phyloP scores from a whole-genome alignment of 2,888 invertebrate species.

The Drosophila anomalipes region DNA sequence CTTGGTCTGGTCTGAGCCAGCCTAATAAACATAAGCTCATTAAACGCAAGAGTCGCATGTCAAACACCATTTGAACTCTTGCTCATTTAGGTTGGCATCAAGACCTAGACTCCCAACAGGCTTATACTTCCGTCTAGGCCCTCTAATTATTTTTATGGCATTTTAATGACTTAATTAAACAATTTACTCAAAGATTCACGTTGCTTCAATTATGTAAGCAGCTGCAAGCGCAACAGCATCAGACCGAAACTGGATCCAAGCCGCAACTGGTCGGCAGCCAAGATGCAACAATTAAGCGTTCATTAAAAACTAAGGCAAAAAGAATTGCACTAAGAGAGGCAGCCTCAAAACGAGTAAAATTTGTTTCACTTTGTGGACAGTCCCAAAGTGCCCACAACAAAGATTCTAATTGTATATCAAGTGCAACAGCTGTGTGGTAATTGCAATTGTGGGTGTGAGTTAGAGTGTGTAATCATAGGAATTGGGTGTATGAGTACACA shows the following conservation, averaged over 20 bases:
- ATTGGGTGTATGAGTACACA: background rate
- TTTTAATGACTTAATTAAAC: conserved; percentile 80
- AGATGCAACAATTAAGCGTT: conserved; percentile 79
- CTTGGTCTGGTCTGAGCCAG: conserved; percentile 28
- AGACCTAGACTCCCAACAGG: conserved; percentile 13
- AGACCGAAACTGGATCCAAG: conserved; percentile 10
- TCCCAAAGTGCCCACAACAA: conserved; percentile 52
- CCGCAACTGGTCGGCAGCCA: conserved; percentile 18
- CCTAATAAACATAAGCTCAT: conserved; percentile 38
- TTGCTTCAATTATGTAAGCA: conserved; percentile 77
- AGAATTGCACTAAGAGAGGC: conserved; percentile 44
- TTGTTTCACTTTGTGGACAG: conserved; percentile 49
- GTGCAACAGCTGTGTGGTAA: conserved; percentile 71
- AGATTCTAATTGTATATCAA: conserved; percentile 75
- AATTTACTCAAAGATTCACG: conserved; percentile 66
- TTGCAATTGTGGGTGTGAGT: conserved; percentile 59
- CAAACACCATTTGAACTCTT: conserved; percentile 65
- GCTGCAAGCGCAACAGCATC: conserved; percentile 26
- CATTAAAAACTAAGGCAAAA: conserved; percentile 62
- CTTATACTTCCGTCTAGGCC: conserved; percentile 47
- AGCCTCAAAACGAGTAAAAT: conserved; percentile 40
- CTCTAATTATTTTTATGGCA: conserved; percentile 74
- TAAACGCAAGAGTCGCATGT: conserved; percentile 64
- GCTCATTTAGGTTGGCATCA: conserved; percentile 28
- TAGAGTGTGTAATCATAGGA: conserved; percentile 25